These are phyloP conservation scores for Drosophila kambysellisi DNA, from an alignment of 2,888 invertebrate species.

Conservation along the genomic window DNA sequence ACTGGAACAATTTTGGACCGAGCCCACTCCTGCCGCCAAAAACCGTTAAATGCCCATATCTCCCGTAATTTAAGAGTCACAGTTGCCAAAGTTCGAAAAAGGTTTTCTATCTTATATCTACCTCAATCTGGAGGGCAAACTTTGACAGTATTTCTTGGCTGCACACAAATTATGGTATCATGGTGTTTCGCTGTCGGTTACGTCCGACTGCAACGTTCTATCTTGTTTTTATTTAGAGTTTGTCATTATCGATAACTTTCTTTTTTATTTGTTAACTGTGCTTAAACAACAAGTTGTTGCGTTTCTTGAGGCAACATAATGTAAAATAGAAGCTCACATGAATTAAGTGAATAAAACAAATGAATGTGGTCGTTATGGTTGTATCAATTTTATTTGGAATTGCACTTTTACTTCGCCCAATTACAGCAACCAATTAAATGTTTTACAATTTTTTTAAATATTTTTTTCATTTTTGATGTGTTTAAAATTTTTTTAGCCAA, in stretches of 20 bases:
- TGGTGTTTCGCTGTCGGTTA: too few relatives aligned
- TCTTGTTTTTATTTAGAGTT: background rate
- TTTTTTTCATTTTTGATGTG: conserved; percentile 56
- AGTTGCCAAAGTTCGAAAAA: too few relatives aligned
- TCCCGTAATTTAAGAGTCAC: too few relatives aligned
- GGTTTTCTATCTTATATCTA: background rate
- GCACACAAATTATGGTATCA: too few relatives aligned
- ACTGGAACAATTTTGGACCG: too few relatives aligned
- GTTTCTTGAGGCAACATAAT: background rate
- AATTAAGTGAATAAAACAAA: conserved; percentile 8
- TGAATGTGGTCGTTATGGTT: conserved; percentile 55
- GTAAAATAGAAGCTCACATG: background rate
- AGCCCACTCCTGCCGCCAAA: too few relatives aligned
- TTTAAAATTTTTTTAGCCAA: conserved; percentile 68
- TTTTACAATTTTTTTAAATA: conserved; percentile 71
- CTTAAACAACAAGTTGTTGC: background rate
- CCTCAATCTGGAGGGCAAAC: too few relatives aligned
- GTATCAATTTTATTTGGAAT: conserved; percentile 76
- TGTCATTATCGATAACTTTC: background rate
- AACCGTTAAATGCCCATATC: too few relatives aligned
- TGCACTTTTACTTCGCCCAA: conserved; percentile 71
- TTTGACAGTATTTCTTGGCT: too few relatives aligned
- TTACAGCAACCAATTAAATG: conserved; percentile 67
- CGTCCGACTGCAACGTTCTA: too few relatives aligned
- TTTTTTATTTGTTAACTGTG: background rate